These are phyloP conservation scores for Himalopsyche anomala DNA, from an alignment of 2,888 invertebrate species.

Conservation along the genomic window DNA sequence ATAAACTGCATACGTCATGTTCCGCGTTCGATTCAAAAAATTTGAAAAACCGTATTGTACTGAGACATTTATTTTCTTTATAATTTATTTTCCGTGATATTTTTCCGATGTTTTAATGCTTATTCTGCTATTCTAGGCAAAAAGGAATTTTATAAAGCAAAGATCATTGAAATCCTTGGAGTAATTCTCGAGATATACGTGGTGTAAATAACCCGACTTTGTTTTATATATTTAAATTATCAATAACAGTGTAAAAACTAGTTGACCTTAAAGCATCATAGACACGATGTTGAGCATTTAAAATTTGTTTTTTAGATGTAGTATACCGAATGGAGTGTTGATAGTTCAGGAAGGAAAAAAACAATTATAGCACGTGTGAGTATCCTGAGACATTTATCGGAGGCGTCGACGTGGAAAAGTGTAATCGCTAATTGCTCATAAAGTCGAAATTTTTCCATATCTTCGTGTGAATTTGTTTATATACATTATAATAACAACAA, in stretches of 20 bases:
- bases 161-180: no score
- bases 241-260: neutral
- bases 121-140: no score
- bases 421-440: conserved; percentile 51
- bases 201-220: no score
- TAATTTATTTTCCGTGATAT: no score
- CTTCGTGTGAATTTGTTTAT: conserved; percentile 22
- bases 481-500: conserved; percentile 20
- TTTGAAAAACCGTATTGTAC: no score
- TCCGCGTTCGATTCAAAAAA: no score
- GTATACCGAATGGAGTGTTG: neutral
- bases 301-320: neutral
- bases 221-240: neutral
- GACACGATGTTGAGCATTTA: neutral
- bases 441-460: conserved; percentile 48
- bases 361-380: conserved; percentile 29
- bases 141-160: no score
- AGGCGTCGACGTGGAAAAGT: conserved; percentile 50
- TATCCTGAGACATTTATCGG: neutral
- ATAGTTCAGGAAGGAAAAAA: neutral
- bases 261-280: conserved; percentile 1
- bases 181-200: no score
- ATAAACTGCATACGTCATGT: no score
- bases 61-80: no score
- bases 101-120: no score